Conservation (phyloP, 2,797 vertebrate species). For the Mus minutoides region DNA sequence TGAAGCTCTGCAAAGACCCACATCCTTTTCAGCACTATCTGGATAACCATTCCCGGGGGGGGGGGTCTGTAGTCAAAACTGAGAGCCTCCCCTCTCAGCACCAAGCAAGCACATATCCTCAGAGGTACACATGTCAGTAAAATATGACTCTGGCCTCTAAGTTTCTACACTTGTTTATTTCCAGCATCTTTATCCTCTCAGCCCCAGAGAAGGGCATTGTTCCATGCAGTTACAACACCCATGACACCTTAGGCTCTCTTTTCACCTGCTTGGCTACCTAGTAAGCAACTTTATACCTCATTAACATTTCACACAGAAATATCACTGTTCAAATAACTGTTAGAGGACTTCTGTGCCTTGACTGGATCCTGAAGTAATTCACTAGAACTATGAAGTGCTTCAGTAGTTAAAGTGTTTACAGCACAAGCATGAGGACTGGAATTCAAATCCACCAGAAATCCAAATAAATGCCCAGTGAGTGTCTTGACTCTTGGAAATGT, state of each 20-base stretch:
- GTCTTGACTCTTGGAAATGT: not conserved
- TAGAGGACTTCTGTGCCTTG: slow-evolving; percentile 28
- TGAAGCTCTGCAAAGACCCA: not conserved
- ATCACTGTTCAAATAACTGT: slow-evolving; percentile 43
- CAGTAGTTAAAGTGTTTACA: not conserved
- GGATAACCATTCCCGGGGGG: not conserved
- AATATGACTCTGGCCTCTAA: not conserved
- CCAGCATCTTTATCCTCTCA: not conserved
- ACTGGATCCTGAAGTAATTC: not conserved
- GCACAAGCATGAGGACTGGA: not conserved
- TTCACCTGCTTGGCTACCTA: not conserved
- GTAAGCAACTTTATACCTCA: slow-evolving; percentile 6
- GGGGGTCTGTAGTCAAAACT: not conserved
- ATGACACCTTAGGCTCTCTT: not conserved
- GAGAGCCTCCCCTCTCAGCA: not conserved
- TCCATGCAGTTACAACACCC: not conserved
- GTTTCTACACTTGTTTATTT: not conserved
- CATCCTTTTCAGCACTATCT: not conserved
- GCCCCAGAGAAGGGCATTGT: not conserved
- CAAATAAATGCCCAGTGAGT: not conserved
- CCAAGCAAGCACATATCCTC: not conserved
- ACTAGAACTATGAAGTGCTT: not conserved
- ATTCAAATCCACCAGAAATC: not conserved
- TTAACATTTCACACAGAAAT: slow-evolving; percentile 41
- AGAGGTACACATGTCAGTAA: not conserved